Base-by-base conservation (phyloP, 2,888 invertebrate genomes). In the Himalopsyche japonica region DNA sequence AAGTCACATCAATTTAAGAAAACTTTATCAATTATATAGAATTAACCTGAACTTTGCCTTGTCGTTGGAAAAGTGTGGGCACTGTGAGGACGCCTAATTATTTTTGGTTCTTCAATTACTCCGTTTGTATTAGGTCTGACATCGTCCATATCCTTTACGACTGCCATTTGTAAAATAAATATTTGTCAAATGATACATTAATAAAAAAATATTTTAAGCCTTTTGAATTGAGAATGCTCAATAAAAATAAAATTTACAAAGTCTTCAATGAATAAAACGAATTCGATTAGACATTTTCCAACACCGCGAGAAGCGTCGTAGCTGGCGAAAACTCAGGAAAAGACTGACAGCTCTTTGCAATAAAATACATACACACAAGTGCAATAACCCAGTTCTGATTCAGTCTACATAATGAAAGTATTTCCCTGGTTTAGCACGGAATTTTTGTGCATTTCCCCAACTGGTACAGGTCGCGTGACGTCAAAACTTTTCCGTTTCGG, bases 381-480 rank as follows among this genome's bases (percentile, higher is more conserved):
- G 92, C 92, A 92, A 91, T 92, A 92, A 92, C 92, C 92, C 90
- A 92, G 89, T 92, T 92, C 91, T 85, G 90, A 89, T 90, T 89
- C 92, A 91, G 92, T 92, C 92, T 91, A 92, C 91, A 91, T 92
- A 89, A 88, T 88, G 89, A 86, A 87, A 84, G 86, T 86, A 85
- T 86, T 86, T 85, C 89, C 90, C 90, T 90, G 90, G 90, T 89
- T 90, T 91, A 90, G 89, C 89, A 89, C 87, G 87, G 84, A 88
- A 90, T 88, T 89, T 89, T 89, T 89, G 92, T 89, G 90, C 90
- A 88, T 88, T 89, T 90, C 91, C 87, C 91, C 88, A 91, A 90
- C 91, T 92, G 92, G 92, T 89, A 92, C 92, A 90, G 89, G 88
- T 27, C 57, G 43, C 20, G 88, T 92, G 91, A 92, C 92, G 92